Base-by-base conservation (phyloP, 2,113 vertebrate species). In the Sceloporus undulatus region DNA sequence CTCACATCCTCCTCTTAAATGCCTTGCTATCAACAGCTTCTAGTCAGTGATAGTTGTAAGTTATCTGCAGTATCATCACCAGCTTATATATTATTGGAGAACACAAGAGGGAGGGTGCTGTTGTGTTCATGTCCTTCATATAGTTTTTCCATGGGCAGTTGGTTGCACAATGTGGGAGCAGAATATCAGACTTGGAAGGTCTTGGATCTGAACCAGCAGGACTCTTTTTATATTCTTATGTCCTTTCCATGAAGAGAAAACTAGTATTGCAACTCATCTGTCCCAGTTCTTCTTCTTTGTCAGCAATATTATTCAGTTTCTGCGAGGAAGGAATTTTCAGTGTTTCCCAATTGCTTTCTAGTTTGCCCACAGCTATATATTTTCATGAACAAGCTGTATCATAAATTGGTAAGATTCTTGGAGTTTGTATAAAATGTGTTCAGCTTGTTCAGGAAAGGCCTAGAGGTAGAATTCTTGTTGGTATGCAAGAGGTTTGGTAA, bases 341-440 rank as follows among this genome's bases (percentile, higher is more conserved):
- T 54, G 34, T 75, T 76, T 76, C 27, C 18, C 23, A 85, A 23
- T 85, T 48, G 16, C 25, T 77, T 14, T 48, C 16, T 85, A 65
- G 4, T 76, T 85, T 77, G 73, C 84, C 74, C 38, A n/a, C 56
- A 77, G 74, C 74, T 66, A 66, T 40, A 48, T 78, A 78, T 85
- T 85, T 85, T 66, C 38, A 77, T 56, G 27, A 40, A n/a, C 40
- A 48, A 42, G n/a, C 54, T 29, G 73, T 54, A 66, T 21, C 34
- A 77, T 48, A 85, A 38, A 25, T 85, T 85, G n/a, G 48, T 48
- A 59, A 77, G 38, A 77, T 77, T 77, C 27, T 85, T 62, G 65
- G 73, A 65, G 13, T 65, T 73, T 73, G 9, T 85, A 6, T 76
- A 75, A n/a, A 74, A 25, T 85, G 54, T 13, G 4, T 14, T 66